phyloP scores from a whole-genome alignment of 2,888 invertebrate genomes.

The Epistrophella euchroma region DNA sequence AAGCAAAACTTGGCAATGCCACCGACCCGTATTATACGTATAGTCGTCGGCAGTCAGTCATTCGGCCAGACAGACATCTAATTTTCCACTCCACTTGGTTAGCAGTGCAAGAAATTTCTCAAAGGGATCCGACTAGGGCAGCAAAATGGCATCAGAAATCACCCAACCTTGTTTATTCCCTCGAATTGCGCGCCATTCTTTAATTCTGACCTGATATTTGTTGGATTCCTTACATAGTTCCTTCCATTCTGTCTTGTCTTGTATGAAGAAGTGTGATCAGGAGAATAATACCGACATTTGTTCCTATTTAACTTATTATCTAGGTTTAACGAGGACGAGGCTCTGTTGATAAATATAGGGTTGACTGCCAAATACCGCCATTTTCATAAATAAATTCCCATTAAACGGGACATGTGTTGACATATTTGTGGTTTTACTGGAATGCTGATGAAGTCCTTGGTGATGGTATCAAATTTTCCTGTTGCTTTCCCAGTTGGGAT shows the following conservation, averaged over 20 bases:
- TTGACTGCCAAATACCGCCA: constrained; percentile 51
- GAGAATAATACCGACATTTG: constrained; percentile 43
- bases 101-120: not conserved
- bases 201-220: not conserved
- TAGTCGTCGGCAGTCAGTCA: no score
- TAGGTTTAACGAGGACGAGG: constrained; percentile 13
- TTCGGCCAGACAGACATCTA: constrained; percentile 64
- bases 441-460: constrained; percentile 44
- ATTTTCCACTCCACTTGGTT: constrained; percentile 66
- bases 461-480: constrained; percentile 13
- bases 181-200: not conserved
- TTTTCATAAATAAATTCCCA: constrained; percentile 50
- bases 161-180: not conserved
- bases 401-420: constrained; percentile 53
- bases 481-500: constrained; percentile 18
- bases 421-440: constrained; percentile 53
- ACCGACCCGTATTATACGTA: no score
- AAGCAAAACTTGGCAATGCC: constrained; percentile 63
- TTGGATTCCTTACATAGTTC: constrained; percentile 39
- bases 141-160: not conserved
- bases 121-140: no score
- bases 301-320: constrained; percentile 51
- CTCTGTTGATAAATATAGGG: constrained; percentile 54
- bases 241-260: not conserved
- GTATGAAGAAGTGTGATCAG: not conserved